Base-by-base conservation (phyloP, 2,797 vertebrate species). In the Pygocentrus nattereri region DNA sequence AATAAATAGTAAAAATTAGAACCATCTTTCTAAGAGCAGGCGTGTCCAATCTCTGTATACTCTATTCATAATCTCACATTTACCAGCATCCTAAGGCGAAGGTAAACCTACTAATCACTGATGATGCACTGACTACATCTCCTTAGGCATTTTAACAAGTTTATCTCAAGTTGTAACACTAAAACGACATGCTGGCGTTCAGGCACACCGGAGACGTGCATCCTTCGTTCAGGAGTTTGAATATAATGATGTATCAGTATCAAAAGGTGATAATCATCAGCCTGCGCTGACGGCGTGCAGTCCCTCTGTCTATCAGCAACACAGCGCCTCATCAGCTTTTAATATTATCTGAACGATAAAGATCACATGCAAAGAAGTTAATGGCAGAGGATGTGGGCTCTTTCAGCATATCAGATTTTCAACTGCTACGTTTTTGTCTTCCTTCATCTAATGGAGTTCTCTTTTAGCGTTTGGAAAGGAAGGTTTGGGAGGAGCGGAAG, bases 321-420 rank as follows among this genome's bases (percentile, higher is more conserved):
- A 67, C 67, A 82, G 76, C 70, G 71, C 69, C 85, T 82, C 75
- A 73, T 85, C 82, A 81, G 82, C 82, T 84, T 83, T 84, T 68
- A 84, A 88, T 88, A 82, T 72, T 68, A 87, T 89, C 84, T 81
- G 75, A 47, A 70, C 49, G 65, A 87, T 75, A 82, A 81, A 77
- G 73, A 85, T 87, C 85, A 85, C 72, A 70, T 87, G 85, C 70
- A 79, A 52, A 52, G 44, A 31, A 68, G 65, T 84, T 81, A 86
- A 84, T 86, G 85, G 84, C 38, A 84, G 83, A 83, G 72, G 81
- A 79, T 72, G 65, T 72, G 80, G 73, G 52, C 69, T 71, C 59
- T 68, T 65, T 74, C 68, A 71, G 67, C 72, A 68, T 75, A 85
- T 84, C 70, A 75, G 81, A 69, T 74, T 72, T 76, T 87, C 61